These are phyloP conservation scores for Pandemis heparana DNA, from an alignment of 2,888 invertebrate genomes.

Conservation along the genomic window DNA sequence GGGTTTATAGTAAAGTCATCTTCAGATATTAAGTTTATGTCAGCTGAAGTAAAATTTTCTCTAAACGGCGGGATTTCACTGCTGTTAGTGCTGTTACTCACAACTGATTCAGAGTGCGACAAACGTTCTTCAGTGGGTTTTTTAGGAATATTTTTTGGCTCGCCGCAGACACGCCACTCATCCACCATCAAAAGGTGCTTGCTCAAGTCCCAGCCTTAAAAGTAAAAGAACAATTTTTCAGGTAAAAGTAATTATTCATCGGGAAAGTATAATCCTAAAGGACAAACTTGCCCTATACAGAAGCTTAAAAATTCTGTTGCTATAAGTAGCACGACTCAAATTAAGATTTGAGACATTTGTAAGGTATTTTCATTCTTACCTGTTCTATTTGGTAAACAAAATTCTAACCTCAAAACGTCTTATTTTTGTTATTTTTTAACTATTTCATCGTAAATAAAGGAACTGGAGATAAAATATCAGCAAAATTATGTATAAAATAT, in stretches of 20 bases:
- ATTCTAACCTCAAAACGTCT: no score
- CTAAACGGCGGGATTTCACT: neutral
- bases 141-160: slow-evolving; percentile 19
- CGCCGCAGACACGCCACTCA: slow-evolving; percentile 80
- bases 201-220: slow-evolving; percentile 86
- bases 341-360: no score
- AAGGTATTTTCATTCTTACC: no score
- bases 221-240: slow-evolving; percentile 27
- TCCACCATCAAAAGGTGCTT: slow-evolving; percentile 86
- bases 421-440: no score
- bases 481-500: no score
- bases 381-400: no score
- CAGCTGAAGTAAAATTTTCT: neutral
- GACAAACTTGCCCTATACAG: no score
- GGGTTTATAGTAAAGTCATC: slow-evolving; percentile 7
- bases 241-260: neutral
- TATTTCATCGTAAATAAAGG: no score
- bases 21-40: neutral
- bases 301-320: no score
- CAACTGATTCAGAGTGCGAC: neutral
- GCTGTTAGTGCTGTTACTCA: neutral
- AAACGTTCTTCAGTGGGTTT: slow-evolving; percentile 37
- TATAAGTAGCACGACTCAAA: no score
- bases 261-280: neutral
- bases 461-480: no score